A percentile compares a stretch with the other conserved stretches of the same genome.
Evolutionary conservation across 1,140 invertebrate genomes (phyloP).

Genomic region (Manduca sexta): DNA sequence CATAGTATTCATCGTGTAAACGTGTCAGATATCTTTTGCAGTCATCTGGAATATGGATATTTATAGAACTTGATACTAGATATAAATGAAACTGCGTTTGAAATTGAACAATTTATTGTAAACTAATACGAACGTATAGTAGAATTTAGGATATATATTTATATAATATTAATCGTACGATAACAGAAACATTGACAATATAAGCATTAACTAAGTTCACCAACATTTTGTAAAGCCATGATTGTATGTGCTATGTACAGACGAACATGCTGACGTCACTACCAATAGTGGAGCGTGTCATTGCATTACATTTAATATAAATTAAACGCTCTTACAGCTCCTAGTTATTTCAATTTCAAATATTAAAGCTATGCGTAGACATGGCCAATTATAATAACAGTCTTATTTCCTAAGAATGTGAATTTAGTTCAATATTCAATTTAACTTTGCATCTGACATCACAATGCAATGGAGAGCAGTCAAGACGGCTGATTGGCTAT

Average conservation of each 20-base stretch:
- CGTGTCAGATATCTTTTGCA: too few species aligned
- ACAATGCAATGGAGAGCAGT: neutral
- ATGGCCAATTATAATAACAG: constrained; percentile 55
- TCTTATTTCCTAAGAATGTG: constrained; percentile 45
- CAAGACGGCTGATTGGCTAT: too few species aligned
- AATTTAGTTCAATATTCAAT: constrained; percentile 20
- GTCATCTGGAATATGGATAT: too few species aligned
- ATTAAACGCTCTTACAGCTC: neutral
- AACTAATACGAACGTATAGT: constrained; percentile 71
- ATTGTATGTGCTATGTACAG: constrained; percentile 56
- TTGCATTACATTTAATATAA: neutral
- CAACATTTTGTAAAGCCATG: constrained; percentile 64
- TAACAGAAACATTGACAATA: constrained; percentile 69
- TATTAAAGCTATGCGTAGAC: constrained; percentile 64
- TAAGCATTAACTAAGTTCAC: constrained; percentile 61
- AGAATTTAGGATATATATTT: constrained; percentile 71
- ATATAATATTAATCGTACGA: constrained; percentile 64
- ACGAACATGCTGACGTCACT: constrained; percentile 9
- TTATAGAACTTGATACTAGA: too few species aligned
- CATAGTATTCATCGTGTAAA: too few species aligned
- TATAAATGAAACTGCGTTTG: constrained; percentile 12
- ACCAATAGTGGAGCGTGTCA: neutral
- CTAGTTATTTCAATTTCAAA: constrained; percentile 39
- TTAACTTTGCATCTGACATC: neutral
- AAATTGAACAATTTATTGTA: constrained; percentile 68